phyloP scores from a whole-genome alignment of 2,888 invertebrate genomes.

The Andrena bicolor region DNA sequence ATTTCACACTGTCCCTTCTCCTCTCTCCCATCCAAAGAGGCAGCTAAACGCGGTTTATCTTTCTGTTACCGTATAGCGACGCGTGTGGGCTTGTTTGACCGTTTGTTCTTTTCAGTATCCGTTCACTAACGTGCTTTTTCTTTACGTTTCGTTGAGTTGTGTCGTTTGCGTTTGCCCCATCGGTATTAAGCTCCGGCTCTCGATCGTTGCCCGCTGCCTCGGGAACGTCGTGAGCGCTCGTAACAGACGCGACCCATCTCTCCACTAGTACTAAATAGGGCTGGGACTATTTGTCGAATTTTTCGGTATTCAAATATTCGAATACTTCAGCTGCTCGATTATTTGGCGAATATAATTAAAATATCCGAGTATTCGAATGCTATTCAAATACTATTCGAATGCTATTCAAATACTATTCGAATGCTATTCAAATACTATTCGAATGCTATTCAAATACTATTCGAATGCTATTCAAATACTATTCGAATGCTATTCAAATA shows the following conservation, averaged over 20 bases:
- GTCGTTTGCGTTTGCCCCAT: background rate
- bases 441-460: too few relatives aligned
- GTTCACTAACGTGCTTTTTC: conserved; percentile 43
- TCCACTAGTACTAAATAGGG: conserved; percentile 5
- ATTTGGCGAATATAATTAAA: too few relatives aligned
- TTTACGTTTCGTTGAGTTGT: conserved; percentile 27
- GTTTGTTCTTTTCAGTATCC: background rate
- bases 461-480: too few relatives aligned
- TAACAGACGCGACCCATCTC: background rate
- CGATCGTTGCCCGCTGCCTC: conserved; percentile 37
- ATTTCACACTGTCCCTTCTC: conserved; percentile 70
- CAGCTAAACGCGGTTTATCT: conserved; percentile 64
- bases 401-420: too few relatives aligned
- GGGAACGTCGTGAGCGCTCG: conserved; percentile 11
- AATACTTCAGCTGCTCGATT: too few relatives aligned
- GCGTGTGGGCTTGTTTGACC: conserved; percentile 37
- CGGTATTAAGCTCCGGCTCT: background rate
- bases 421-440: too few relatives aligned
- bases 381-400: too few relatives aligned
- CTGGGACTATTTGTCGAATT: too few relatives aligned
- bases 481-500: too few relatives aligned
- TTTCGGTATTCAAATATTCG: too few relatives aligned
- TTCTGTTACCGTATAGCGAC: conserved; percentile 32
- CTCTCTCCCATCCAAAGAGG: conserved; percentile 63
- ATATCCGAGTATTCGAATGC: too few relatives aligned